Conservation (phyloP, 2,113 vertebrate genomes). For the Oenanthe melanoleuca region DNA sequence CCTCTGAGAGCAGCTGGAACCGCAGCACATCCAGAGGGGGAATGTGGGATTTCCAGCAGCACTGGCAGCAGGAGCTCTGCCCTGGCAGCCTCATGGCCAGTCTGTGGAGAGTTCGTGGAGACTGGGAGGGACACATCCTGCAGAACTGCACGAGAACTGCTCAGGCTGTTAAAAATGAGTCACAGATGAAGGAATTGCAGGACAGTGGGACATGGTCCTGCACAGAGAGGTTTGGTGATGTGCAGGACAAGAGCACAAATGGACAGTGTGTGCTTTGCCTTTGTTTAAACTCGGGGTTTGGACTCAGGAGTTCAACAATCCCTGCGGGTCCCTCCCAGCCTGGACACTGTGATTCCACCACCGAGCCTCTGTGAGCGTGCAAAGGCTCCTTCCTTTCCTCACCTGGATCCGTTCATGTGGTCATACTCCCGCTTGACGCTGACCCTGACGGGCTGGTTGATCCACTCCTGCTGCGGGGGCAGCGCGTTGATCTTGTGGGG, state of each 20-base stretch:
- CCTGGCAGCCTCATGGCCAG: background rate
- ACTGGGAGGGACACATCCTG: no score
- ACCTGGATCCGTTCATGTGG: constrained; percentile 99
- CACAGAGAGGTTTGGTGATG: background rate
- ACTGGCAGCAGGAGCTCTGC: background rate
- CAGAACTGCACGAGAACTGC: background rate
- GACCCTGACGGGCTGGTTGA: constrained; percentile 91
- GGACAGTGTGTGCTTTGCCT: rapidly evolving
- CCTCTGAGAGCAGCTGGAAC: background rate
- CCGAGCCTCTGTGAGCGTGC: background rate
- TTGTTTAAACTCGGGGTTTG: background rate
- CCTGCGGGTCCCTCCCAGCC: rapidly evolving
- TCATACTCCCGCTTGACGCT: constrained; percentile 97
- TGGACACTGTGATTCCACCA: rapidly evolving
- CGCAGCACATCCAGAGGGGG: background rate
- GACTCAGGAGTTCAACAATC: no score
- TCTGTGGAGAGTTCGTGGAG: background rate
- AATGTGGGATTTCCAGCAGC: background rate
- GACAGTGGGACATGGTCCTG: rapidly evolving
- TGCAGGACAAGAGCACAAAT: background rate
- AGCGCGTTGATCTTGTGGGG: constrained; percentile 97
- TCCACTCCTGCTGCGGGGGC: constrained; percentile 97
- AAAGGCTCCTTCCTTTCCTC: constrained; percentile 8
- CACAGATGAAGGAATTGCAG: background rate
- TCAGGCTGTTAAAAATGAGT: background rate